Base-by-base conservation (phyloP, 1,140 invertebrate genomes). In the Antheraea pernyi region DNA sequence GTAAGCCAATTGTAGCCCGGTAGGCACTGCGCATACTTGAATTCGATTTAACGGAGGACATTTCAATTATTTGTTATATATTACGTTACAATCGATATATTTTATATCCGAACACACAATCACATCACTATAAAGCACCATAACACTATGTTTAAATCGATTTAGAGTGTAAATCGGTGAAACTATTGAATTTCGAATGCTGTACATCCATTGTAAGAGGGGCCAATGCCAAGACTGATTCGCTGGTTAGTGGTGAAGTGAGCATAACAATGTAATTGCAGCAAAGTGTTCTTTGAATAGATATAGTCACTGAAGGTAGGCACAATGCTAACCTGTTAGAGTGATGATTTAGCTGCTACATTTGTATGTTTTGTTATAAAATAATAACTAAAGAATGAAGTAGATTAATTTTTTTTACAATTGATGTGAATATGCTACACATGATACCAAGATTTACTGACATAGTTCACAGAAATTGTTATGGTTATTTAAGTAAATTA, bases 181-280 rank as follows among this genome's bases (percentile, higher is more conserved):
- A 60, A 18, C 7, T 60, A 22, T 64, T 65, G 70, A 60, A 60
- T 59, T 73, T 82, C 48, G 62, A 68, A 69, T 68, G 73, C 66
- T 75, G 77, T 76, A 89, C 88, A 86, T 83, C 86, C 89, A 91
- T 91, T 86, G 75, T 87, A 81, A 67, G 65, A 76, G 79, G 74
- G 77, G 81, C 80, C 85, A 83, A 83, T 85, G 83, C 72, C 78
- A 84, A 89, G 84, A 91, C 89, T 91, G 88, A 86, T 79, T 78
- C 71, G 81, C 74, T 79, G 82, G 77, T 81, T 75, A 77, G 80
- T 81, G 81, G 76, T 82, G 85, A 86, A 89, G 88, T 88, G 89
- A 89, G 77, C 87, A 88, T 91, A 91, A 91, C 87, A 84, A 89
- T 89, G 78, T 91, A 91, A 91, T 91, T 91, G 88, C 89, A 78